Evolutionary conservation across 2,888 invertebrate species (phyloP).

Genomic region (Thera obeliscata): DNA sequence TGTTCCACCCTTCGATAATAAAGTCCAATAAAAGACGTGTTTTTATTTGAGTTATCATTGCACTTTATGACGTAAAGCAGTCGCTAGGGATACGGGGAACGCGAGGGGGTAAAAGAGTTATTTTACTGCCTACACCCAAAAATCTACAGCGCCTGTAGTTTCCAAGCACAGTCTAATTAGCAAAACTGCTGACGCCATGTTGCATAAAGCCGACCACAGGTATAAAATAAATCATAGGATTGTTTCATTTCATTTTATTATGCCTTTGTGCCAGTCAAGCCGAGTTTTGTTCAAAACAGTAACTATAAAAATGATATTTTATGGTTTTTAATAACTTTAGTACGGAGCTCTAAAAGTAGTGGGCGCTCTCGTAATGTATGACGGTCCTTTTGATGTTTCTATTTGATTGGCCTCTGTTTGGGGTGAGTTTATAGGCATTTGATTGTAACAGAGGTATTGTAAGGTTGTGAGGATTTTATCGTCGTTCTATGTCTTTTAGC

Average conservation of each 20-base stretch:
- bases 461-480: neutral
- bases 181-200: constrained; percentile 29
- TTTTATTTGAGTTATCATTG: constrained; percentile 29
- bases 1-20: constrained; percentile 33
- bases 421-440: constrained; percentile 8
- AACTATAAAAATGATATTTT: constrained; percentile 70
- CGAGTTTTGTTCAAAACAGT: constrained; percentile 63
- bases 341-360: constrained; percentile 47
- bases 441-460: constrained; percentile 13
- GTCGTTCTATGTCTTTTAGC: neutral
- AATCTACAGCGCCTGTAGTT: neutral
- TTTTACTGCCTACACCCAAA: constrained; percentile 7
- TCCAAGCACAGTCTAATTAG: constrained; percentile 23
- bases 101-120: constrained; percentile 12
- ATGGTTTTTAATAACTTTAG: constrained; percentile 65
- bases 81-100: constrained; percentile 16
- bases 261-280: constrained; percentile 66
- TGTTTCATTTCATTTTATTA: constrained; percentile 81
- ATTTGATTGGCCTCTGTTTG: constrained; percentile 23
- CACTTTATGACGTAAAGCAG: constrained; percentile 25
- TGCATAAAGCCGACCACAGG: constrained; percentile 65
- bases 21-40: constrained; percentile 29
- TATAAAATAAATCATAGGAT: constrained; percentile 79
- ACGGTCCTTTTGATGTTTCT: constrained; percentile 33
- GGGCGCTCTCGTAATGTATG: constrained; percentile 25